A percentile compares a stretch with the other conserved stretches of the same genome.
Conservation (phyloP, 2,888 invertebrate species). For the Pristionchus exspectatus region DNA sequence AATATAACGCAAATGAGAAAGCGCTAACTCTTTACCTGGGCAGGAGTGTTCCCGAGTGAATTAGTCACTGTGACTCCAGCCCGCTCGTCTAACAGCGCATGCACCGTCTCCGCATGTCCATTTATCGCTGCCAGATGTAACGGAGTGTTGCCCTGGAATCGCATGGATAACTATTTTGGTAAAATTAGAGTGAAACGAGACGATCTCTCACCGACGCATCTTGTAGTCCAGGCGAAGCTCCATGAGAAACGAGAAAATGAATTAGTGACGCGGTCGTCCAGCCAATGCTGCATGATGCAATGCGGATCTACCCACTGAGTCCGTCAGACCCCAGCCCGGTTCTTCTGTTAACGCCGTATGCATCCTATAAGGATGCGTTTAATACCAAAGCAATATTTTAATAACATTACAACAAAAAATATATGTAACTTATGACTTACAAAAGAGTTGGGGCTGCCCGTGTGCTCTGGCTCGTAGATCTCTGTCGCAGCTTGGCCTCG, state of each 20-base stretch:
- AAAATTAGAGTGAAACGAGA: neutral
- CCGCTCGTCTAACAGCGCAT: constrained; percentile 17
- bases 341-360: constrained; percentile 17
- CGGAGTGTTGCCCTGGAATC: constrained; percentile 40
- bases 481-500: neutral
- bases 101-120: constrained; percentile 22
- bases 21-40: neutral
- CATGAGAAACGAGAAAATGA: constrained; percentile 39
- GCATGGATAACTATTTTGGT: neutral
- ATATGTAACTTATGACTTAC: neutral
- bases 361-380: neutral
- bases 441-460: neutral
- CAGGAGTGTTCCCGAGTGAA: constrained; percentile 46
- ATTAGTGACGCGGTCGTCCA: constrained; percentile 8
- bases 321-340: constrained; percentile 31
- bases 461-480: neutral
- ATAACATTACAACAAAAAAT: neutral
- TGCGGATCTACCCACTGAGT: constrained; percentile 16
- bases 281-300: constrained; percentile 33
- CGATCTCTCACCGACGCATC: constrained; percentile 29
- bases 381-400: too few relatives aligned
- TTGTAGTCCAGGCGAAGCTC: constrained; percentile 37
- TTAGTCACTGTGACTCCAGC: constrained; percentile 16
- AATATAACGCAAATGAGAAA: neutral
- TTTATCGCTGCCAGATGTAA: constrained; percentile 49